Evolutionary conservation across 2,113 vertebrate species (phyloP), one percentile per base, ranked within the genome.

Genomic region (Microtus oregoni): DNA sequence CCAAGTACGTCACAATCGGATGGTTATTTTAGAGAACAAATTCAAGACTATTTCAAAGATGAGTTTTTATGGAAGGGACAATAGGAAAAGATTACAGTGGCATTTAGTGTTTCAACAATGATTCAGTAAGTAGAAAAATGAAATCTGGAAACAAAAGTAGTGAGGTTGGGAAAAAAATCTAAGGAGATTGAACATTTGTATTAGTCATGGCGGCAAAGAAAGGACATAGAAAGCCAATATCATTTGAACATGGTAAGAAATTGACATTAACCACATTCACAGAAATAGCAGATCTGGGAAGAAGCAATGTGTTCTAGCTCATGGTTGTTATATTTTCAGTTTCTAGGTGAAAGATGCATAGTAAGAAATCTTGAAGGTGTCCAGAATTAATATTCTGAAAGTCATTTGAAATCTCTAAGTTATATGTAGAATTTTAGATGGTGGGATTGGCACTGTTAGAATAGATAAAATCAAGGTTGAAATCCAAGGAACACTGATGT

Each of bases 11-110:
- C 72, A 61, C 67, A 15, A 79, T 50, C 38, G 41, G 72, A 81
- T 89, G 50, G 9, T 85, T 85, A 38, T 72, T 88, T 95, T 88
- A 67, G 28, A 52, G 81, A 88, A 91, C 52, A 73, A 68, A 61
- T 3, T 91, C 50, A 7, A n/a, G 19, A 82, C 28, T 26, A 2
- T 63, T 87, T 88, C 65, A 86, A 73, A 67, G 35, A 68, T 86
- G 8, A 19, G 68, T 83, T 68, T 26, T 75, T 73, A 20, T 5
- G 32, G 52, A 13, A 2, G 32, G 38, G 0, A 85, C 24, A 63
- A 63, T 41, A 63, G 7, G 24, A 41, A 28, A 44, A 63, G 15
- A 50, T 47, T 52, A 68, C 6, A 38, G 44, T 14, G 77, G 61
- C 3, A n/a, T 58, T 47, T 32, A 6, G 55, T 28, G 38, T 2